Evolutionary conservation across 2,888 invertebrate genomes (phyloP).

Genomic region (Parapristionchus giblindavisi): DNA sequence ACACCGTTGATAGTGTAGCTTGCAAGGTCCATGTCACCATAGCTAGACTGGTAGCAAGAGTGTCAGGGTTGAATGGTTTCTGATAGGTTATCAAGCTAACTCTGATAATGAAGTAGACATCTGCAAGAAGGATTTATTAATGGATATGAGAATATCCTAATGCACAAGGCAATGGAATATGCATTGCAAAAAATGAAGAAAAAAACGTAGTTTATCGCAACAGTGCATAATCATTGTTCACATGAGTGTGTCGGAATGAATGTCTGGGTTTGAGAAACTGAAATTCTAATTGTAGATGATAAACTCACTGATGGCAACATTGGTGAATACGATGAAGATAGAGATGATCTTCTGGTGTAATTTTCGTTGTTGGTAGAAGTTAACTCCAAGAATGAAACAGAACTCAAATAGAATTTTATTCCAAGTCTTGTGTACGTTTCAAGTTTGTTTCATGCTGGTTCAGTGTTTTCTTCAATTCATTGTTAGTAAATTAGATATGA

Average conservation of each 20-base stretch:
- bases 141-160: no score
- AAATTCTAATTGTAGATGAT: no score
- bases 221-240: neutral
- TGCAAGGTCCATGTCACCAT: conserved; percentile 16
- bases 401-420: conserved; percentile 11
- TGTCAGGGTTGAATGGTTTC: neutral
- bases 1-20: conserved; percentile 7
- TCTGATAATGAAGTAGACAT: conserved; percentile 19
- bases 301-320: conserved; percentile 8
- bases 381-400: conserved; percentile 12
- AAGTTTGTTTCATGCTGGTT: neutral
- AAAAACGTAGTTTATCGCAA: no score
- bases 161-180: no score
- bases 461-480: neutral
- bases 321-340: neutral
- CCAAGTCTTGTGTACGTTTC: neutral
- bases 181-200: no score
- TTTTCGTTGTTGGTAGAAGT: neutral
- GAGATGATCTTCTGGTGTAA: neutral
- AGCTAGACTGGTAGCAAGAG: neutral
- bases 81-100: neutral
- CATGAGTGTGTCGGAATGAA: neutral
- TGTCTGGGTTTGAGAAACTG: neutral
- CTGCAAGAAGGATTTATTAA: neutral
- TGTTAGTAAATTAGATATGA: neutral